Evolutionary conservation across 1,140 invertebrate genomes (phyloP).

Genomic region (Leptinotarsa defecta): DNA sequence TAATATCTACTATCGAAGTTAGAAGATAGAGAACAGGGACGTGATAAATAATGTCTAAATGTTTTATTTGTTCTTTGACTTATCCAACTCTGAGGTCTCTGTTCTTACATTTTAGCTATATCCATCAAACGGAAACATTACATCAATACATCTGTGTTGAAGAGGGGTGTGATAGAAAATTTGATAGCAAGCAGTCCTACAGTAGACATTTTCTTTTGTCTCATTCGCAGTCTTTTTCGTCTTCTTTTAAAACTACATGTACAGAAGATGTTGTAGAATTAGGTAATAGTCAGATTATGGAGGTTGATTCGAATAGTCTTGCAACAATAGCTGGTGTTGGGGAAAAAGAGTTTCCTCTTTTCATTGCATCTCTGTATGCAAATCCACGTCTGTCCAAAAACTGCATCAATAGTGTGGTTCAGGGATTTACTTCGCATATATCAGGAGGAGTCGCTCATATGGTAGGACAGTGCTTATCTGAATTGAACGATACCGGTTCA

Average conservation of each 20-base stretch:
- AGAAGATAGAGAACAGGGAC: neutral
- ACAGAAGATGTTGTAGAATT: neutral
- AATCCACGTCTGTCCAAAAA: neutral
- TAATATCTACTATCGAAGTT: neutral
- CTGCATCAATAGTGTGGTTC: neutral
- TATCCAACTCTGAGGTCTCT: neutral
- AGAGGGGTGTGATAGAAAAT: neutral
- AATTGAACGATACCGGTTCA: neutral
- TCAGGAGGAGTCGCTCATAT: neutral
- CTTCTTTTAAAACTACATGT: neutral
- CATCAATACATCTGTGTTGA: neutral
- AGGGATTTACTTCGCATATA: neutral
- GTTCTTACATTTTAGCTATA: neutral
- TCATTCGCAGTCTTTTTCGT: neutral
- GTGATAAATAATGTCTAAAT: neutral
- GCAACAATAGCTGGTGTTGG: neutral
- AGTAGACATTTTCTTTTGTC: neutral
- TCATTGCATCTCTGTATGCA: neutral
- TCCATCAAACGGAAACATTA: neutral
- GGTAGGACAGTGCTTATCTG: neutral
- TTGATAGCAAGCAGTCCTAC: slow-evolving; percentile 2
- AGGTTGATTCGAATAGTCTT: neutral
- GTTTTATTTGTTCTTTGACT: slow-evolving; percentile 3
- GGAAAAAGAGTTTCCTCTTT: neutral
- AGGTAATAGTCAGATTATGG: neutral